Evolutionary conservation across 2,888 invertebrate genomes (phyloP).

Genomic region (Lasius fuliginosus): DNA sequence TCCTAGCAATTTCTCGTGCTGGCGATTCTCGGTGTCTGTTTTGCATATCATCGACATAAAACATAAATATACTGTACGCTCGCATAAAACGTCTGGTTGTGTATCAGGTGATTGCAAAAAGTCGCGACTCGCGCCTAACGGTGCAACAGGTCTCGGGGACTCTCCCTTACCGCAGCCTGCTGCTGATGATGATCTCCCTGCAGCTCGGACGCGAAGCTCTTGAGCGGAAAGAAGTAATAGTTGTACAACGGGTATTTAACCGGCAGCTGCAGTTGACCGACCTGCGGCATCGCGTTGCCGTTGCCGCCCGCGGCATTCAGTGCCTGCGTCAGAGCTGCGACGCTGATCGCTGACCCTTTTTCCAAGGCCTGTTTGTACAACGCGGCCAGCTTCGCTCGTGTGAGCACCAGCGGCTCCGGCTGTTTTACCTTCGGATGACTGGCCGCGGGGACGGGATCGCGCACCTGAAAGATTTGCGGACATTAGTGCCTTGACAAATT

Average conservation of each 20-base stretch:
- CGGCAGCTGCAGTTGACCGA: conserved; percentile 69
- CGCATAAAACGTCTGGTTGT: not conserved
- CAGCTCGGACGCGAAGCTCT: conserved; percentile 86
- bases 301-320: conserved; percentile 59
- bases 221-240: conserved; percentile 88
- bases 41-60: not conserved
- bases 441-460: conserved; percentile 11
- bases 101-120: not conserved
- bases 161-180: conserved; percentile 74
- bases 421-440: conserved; percentile 56
- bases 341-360: conserved; percentile 80
- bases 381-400: conserved; percentile 86
- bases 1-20: not conserved
- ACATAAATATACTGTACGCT: not conserved
- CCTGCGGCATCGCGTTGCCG: conserved; percentile 69
- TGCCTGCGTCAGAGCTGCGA: conserved; percentile 74
- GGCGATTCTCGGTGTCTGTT: not conserved
- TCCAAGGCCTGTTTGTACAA: conserved; percentile 87
- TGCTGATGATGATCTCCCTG: conserved; percentile 71
- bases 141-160: conserved; percentile 19
- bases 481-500: not conserved
- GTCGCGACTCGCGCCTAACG: conserved; percentile 5
- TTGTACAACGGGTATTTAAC: conserved; percentile 80
- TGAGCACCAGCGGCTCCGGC: conserved; percentile 78
- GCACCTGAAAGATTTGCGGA: conserved; percentile 49